Percentiles rank a stretch among this genome's conserved stretches.
These are phyloP conservation scores for Idris sp. DNA, from an alignment of 1,140 invertebrate species.

Conservation along the genomic window DNA sequence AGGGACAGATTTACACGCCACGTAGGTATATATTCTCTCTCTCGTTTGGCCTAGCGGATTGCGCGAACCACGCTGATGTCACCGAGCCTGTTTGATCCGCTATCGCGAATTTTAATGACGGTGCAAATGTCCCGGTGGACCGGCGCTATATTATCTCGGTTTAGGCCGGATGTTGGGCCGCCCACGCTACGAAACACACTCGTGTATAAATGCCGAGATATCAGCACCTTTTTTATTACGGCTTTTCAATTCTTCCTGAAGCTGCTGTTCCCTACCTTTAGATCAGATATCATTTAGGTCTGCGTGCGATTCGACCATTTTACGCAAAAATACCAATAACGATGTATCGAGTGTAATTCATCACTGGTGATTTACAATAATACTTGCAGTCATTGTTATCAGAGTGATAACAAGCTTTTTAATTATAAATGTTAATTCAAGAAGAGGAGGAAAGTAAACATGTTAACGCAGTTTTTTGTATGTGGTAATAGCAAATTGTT, in stretches of 20 bases:
- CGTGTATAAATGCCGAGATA: constrained; percentile 47
- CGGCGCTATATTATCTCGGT: constrained; percentile 78
- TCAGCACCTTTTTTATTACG: constrained; percentile 41
- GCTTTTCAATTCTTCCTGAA: constrained; percentile 35
- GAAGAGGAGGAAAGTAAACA: too few species aligned
- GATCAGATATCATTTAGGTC: constrained; percentile 50
- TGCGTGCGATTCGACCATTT: constrained; percentile 43
- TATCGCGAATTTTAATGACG: constrained; percentile 80
- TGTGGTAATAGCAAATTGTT: too few species aligned
- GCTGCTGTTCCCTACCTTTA: constrained; percentile 16
- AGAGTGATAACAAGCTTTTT: too few species aligned
- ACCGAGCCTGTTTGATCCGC: constrained; percentile 77
- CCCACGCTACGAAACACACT: constrained; percentile 71
- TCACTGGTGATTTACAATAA: too few species aligned
- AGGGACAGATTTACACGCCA: constrained; percentile 63
- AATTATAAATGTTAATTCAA: too few species aligned
- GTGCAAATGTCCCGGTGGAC: constrained; percentile 77
- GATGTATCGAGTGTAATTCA: constrained; percentile 27
- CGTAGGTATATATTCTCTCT: constrained; percentile 68
- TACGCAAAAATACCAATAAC: constrained; percentile 37
- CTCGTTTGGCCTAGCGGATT: constrained; percentile 76
- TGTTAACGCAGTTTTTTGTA: too few species aligned
- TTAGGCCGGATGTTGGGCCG: constrained; percentile 78
- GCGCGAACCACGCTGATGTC: constrained; percentile 77
- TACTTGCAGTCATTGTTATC: too few species aligned